A percentile compares a stretch with the other conserved stretches of the same genome.
Evolutionary conservation across 2,797 vertebrate genomes (phyloP).

Genomic region (Peromyscus eremicus): DNA sequence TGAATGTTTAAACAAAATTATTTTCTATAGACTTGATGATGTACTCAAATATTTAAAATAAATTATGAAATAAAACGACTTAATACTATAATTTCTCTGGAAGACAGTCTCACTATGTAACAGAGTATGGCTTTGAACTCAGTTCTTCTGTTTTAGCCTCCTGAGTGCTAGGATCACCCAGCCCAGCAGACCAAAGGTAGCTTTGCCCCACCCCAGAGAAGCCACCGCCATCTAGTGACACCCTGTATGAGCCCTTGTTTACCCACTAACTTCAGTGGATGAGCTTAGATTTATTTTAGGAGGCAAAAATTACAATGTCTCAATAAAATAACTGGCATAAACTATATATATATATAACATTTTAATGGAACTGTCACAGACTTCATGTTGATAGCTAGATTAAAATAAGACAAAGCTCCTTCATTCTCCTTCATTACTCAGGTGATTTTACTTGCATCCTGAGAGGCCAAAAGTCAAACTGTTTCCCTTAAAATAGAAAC

Average conservation of each 20-base stretch:
- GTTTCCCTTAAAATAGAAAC: neutral
- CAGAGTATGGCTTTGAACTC: neutral
- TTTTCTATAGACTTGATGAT: conserved; percentile 20
- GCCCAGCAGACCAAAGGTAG: neutral
- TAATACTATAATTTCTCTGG: neutral
- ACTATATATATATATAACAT: conserved; percentile 15
- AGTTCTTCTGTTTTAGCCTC: neutral
- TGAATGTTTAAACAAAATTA: neutral
- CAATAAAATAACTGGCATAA: conserved; percentile 33
- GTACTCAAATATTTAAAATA: conserved; percentile 1
- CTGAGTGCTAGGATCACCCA: neutral
- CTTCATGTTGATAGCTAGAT: neutral
- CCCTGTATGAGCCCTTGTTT: neutral
- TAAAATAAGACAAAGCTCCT: neutral
- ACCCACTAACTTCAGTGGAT: conserved; percentile 19
- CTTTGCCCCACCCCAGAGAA: neutral
- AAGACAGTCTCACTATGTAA: neutral
- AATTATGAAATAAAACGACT: conserved; percentile 10
- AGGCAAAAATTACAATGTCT: conserved; percentile 9
- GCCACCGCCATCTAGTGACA: neutral
- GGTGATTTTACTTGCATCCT: neutral
- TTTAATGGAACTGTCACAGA: neutral
- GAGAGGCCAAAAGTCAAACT: neutral
- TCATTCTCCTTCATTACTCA: neutral
- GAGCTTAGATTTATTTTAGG: neutral